phyloP scores from a whole-genome alignment of 1,140 invertebrate species.

The Zaprionus ornatus region DNA sequence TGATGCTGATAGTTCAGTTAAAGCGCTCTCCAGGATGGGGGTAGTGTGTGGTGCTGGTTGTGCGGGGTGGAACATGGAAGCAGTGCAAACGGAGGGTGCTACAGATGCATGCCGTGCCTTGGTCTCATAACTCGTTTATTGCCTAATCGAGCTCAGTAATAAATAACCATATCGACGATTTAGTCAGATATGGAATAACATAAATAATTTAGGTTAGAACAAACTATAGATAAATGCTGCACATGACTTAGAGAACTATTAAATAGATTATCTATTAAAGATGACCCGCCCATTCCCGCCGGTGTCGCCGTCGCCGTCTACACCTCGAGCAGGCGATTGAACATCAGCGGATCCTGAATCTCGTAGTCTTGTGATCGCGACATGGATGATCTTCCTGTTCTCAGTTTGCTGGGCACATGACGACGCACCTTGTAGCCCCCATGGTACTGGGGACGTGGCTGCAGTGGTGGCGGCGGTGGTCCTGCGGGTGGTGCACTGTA shows the following conservation, averaged over 20 bases:
- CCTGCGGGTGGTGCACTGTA: constrained; percentile 59
- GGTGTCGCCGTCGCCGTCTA: constrained; percentile 24
- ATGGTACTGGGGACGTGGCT: constrained; percentile 27
- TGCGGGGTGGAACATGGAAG: constrained; percentile 35
- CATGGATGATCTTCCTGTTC: constrained; percentile 15
- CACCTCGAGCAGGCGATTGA: constrained; percentile 75
- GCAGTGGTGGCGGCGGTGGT: constrained; percentile 35
- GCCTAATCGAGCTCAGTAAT: constrained; percentile 43
- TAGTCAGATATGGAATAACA: constrained; percentile 35
- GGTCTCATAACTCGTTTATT: constrained; percentile 43
- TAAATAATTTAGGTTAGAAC: constrained; percentile 66
- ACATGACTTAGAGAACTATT: constrained; percentile 73
- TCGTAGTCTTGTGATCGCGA: constrained; percentile 70
- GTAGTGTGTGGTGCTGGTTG: background rate
- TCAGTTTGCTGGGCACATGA: constrained; percentile 40
- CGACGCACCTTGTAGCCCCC: constrained; percentile 76
- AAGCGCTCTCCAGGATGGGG: background rate
- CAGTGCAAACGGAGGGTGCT: constrained; percentile 37
- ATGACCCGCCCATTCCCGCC: constrained; percentile 22
- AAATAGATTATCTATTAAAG: constrained; percentile 31
- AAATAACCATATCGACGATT: constrained; percentile 26
- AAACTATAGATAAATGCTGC: constrained; percentile 68
- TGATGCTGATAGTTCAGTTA: constrained; percentile 27
- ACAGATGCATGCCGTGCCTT: constrained; percentile 64
- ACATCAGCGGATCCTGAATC: constrained; percentile 74